A percentile compares a stretch with the other conserved stretches of the same genome.
Conservation (phyloP, 2,113 vertebrate genomes). For the Emydocephalus ijimae region DNA sequence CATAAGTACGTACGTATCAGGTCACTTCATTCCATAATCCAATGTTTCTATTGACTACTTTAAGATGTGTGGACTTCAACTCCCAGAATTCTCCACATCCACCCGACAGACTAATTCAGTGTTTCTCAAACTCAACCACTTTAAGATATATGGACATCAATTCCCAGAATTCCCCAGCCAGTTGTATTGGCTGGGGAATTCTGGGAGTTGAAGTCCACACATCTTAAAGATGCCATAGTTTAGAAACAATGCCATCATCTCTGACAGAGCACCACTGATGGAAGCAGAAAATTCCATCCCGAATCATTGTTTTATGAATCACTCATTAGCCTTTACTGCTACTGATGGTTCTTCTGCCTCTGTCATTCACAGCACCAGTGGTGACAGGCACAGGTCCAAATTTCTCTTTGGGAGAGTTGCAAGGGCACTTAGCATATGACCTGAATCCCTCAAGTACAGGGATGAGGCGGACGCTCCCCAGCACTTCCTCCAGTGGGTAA, state of each 20-base stretch:
- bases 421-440: conserved; percentile 95
- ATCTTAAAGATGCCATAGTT: not conserved
- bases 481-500: conserved; percentile 93
- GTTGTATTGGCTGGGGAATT: not conserved
- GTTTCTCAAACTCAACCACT: not conserved
- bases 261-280: not conserved
- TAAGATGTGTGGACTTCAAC: no score
- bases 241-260: not conserved
- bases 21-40: no score
- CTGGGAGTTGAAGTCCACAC: not conserved
- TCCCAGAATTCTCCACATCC: no score
- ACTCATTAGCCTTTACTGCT: not conserved
- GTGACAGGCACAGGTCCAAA: conserved; percentile 90
- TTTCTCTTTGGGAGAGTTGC: conserved; percentile 95
- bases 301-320: not conserved
- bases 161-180: not conserved
- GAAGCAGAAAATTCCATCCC: not conserved
- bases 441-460: conserved; percentile 89
- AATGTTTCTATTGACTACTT: no score
- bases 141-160: not conserved
- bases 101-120: no score
- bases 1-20: no score
- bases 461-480: conserved; percentile 89
- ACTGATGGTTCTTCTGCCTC: not conserved
- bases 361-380: conserved; percentile 77